Base-by-base conservation (phyloP, 2,888 invertebrate genomes). In the Rotaria macrura region DNA sequence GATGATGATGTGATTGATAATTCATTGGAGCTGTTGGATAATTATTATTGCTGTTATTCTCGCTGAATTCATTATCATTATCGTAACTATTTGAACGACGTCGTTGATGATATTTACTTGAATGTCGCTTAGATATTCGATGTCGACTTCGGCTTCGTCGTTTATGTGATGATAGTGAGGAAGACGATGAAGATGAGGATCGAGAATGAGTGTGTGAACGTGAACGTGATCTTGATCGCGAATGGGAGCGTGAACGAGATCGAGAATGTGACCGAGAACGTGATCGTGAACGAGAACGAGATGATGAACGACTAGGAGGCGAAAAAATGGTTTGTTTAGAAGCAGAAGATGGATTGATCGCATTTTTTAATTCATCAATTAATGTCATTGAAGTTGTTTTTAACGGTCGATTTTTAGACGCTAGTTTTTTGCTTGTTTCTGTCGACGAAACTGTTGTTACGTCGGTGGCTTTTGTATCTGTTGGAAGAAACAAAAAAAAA, bases 311-410 rank as follows among this genome's bases (percentile, higher is more conserved):
- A 65, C 65, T 65, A 65, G 65, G 57, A 57, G 57, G 65, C 38
- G 65, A 34, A 65, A 34, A 34, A 34, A 34, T 7, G 38, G 65
- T 1, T 20, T 34, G 20, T 65, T 79, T 79, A 1, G 79, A 79
- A 6, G 79, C 43, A 79, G 34, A 79, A 4, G 79, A 79, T 23
- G 79, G 79, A 79, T 79, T 79, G 14, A 79, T 12, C 3, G 79
- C 43, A 79, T 79, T 79, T 40, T 79, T 79, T 43, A 79, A 79
- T 43, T 79, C 79, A 43, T 79, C 79, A 43, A 79, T 79, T 43
- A 79, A 79, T 25, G 79, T 79, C 79, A 79, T 79, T 43, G 79
- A 79, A n/a, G 79, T 79, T 79, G 79, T 43, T 79, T 79, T 79
- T 43, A 79, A 43, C 12, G 79, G 79, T 25, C 43, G 40, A 79